Conservation (phyloP, 2,113 vertebrate species). For the Chaetura pelagica region DNA sequence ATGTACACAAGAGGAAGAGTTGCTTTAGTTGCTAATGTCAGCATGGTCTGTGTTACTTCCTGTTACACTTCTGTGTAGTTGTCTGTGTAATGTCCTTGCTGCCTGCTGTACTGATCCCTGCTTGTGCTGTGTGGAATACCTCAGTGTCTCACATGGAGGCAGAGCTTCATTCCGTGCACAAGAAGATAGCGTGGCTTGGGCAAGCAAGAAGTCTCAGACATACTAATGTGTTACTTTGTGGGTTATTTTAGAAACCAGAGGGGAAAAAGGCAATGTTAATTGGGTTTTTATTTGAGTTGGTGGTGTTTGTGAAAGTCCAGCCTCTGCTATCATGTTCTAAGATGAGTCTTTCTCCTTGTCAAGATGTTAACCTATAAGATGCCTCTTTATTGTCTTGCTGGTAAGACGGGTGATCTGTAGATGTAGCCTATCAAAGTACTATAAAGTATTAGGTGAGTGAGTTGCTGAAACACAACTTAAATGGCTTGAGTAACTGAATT, state of each 20-base stretch:
- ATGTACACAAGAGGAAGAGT: background rate
- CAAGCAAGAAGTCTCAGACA: background rate
- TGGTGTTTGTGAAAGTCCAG: background rate
- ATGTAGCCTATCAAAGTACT: background rate
- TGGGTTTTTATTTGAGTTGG: background rate
- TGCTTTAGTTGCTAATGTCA: background rate
- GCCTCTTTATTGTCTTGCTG: background rate
- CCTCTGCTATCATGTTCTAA: background rate
- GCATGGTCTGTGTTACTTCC: rapidly evolving
- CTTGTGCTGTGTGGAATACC: background rate
- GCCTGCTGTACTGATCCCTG: background rate
- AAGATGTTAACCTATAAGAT: background rate
- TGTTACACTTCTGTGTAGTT: background rate
- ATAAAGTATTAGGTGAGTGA: background rate
- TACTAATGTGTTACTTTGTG: background rate
- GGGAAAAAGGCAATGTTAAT: background rate
- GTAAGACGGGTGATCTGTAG: background rate
- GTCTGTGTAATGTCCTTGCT: background rate
- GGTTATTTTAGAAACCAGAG: background rate
- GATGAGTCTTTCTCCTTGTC: background rate
- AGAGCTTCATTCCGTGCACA: background rate
- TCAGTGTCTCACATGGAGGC: background rate
- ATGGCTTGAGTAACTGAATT: background rate
- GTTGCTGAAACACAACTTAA: background rate
- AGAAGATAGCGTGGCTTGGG: background rate